Percentiles rank a stretch among this genome's conserved stretches.
These are phyloP conservation scores for Beris chalybata DNA, from an alignment of 2,888 invertebrate genomes.

Conservation along the genomic window DNA sequence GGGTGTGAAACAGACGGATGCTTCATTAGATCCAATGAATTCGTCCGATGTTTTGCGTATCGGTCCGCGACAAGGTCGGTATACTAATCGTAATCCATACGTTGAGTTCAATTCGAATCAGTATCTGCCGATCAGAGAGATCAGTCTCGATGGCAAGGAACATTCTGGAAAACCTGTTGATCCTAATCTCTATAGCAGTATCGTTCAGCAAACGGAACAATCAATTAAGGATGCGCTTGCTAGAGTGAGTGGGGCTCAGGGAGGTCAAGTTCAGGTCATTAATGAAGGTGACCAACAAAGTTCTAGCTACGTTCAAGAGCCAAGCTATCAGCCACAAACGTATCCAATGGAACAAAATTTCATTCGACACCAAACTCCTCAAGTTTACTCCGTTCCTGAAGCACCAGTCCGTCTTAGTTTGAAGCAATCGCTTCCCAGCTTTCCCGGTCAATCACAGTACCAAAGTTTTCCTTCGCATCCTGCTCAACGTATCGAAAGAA, in stretches of 20 bases:
- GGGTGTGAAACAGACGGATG: neutral
- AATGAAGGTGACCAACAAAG: constrained; percentile 3
- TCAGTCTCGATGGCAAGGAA: neutral
- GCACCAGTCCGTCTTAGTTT: constrained; percentile 2
- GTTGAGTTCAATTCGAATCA: constrained; percentile 21
- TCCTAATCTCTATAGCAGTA: constrained; percentile 9
- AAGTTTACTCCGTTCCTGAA: neutral
- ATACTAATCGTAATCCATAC: constrained; percentile 2
- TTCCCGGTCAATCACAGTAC: neutral
- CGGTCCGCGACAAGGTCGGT: neutral
- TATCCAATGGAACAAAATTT: constrained; percentile 15
- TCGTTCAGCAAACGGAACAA: constrained; percentile 29
- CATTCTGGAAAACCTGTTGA: neutral
- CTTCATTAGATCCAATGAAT: constrained; percentile 6
- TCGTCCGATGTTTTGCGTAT: neutral
- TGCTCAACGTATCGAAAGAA: neutral
- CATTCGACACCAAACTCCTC: too few species aligned
- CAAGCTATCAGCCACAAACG: neutral
- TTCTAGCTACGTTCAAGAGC: neutral
- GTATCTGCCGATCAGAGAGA: constrained; percentile 21
- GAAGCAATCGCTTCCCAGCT: neutral
- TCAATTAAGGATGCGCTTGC: constrained; percentile 24
- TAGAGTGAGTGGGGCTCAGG: constrained; percentile 2
- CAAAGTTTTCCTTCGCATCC: neutral
- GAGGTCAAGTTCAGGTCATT: constrained; percentile 11